These are phyloP conservation scores for Scaptomyza hsui DNA, from an alignment of 1,140 invertebrate species.

Conservation along the genomic window DNA sequence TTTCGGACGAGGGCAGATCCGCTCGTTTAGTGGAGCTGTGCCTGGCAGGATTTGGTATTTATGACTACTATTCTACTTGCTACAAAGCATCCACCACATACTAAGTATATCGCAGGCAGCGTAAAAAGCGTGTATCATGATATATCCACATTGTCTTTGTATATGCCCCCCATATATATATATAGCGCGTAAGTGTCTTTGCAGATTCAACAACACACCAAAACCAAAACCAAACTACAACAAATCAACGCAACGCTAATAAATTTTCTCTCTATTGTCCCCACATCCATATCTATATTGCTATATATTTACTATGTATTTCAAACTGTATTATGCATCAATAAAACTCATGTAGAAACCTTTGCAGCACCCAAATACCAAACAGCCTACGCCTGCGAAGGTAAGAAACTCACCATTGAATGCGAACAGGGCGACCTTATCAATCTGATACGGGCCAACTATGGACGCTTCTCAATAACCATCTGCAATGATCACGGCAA, in stretches of 20 bases:
- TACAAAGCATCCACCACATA: conserved; percentile 70
- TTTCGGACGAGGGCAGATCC: neutral
- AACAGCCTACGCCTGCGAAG: conserved; percentile 97
- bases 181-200: conserved; percentile 71
- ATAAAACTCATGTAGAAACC: conserved; percentile 42
- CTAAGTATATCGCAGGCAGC: conserved; percentile 74
- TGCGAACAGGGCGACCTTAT: conserved; percentile 95
- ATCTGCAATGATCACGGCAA: conserved; percentile 98
- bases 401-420: conserved; percentile 93
- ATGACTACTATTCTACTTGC: conserved; percentile 80
- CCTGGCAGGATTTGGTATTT: conserved; percentile 78
- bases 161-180: conserved; percentile 37
- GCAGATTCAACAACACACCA: conserved; percentile 64
- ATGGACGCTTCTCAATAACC: conserved; percentile 97
- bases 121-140: conserved; percentile 70
- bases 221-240: conserved; percentile 80
- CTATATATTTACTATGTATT: neutral
- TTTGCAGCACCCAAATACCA: conserved; percentile 88
- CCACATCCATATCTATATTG: conserved; percentile 31
- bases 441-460: conserved; percentile 96
- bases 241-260: conserved; percentile 71
- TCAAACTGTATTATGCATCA: neutral
- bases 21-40: conserved; percentile 20
- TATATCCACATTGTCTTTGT: conserved; percentile 28
- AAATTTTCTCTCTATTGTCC: conserved; percentile 47